Evolutionary conservation across 1,140 invertebrate genomes (phyloP), one percentile per base, ranked within the genome.

Genomic region (Drosophila paulistorum): DNA sequence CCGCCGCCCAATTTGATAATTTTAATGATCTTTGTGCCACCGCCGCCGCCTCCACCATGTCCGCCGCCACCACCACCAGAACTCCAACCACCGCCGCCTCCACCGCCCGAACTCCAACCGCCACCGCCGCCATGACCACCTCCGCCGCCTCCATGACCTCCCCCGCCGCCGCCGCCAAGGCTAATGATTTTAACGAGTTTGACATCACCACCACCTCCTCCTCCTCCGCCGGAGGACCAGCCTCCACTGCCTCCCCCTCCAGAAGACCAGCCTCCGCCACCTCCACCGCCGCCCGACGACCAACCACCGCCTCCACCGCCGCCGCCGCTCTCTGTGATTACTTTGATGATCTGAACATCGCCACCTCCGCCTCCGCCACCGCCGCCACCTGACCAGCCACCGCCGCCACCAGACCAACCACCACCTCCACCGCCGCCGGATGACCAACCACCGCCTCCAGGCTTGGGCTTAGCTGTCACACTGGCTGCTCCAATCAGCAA

Each of bases 391-490:
- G 63, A 42, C 35, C 70, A 71, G 17, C 73, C 71, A 2, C 83
- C 83, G 0, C 81, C 82, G 7, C 86, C 74, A 1, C 75, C 76
- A 10, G 83, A 86, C 83, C 82, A 86, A 7, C 82, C 83, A 7
- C 81, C 79, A 3, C 87, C 77, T 1, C 77, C 77, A 0, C 81
- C 79, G 0, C 74, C 82, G 4, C 81, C 77, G 0, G 74, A 72
- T 1, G 82, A 86, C 54, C 77, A 82, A 0, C 82, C 80, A n/a
- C 79, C 80, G 10, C 76, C 77, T 1, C 76, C 69, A 6, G 82
- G 89, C 58, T 91, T 91, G 1, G 90, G 90, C 54, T 91, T 91
- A 42, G 79, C 81, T n/a, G 79, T 73, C 9, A 91, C 90, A 57
- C 82, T 81, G 68, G 85, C 85, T 33, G 65, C 90, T 59, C 90